phyloP scores from a whole-genome alignment of 53 echinoderm and acorn worm genomes.

The Arbacia lixula region DNA sequence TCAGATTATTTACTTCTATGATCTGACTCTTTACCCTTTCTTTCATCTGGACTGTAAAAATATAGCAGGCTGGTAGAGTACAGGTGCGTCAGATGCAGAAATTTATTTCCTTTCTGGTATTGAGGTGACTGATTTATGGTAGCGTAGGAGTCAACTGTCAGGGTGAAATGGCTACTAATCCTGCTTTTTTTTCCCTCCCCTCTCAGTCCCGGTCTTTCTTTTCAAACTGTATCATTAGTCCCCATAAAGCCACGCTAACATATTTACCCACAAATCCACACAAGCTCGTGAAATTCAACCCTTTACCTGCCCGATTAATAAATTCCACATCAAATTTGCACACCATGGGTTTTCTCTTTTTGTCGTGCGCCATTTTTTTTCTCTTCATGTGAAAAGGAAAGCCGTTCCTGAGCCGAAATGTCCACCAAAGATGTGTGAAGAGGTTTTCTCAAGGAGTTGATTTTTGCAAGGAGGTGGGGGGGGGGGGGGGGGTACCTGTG shows the following conservation, averaged over 20 bases:
- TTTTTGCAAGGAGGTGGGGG: too few relatives aligned
- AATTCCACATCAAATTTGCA: slow-evolving; percentile 33
- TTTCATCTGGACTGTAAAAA: neutral
- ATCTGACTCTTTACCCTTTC: slow-evolving; percentile 28
- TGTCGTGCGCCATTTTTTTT: too few relatives aligned
- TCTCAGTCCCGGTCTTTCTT: too few relatives aligned
- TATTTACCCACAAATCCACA: slow-evolving; percentile 39
- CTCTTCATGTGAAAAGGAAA: slow-evolving; percentile 5
- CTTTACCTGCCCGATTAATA: slow-evolving; percentile 34
- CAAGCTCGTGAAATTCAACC: slow-evolving; percentile 33
- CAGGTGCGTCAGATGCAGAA: slow-evolving; percentile 49
- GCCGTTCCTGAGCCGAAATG: slow-evolving; percentile 2
- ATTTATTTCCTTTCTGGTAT: slow-evolving; percentile 47
- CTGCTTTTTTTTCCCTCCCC: slow-evolving; percentile 27
- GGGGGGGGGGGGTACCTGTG: slow-evolving; percentile 26
- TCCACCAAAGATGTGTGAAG: slow-evolving; percentile 1
- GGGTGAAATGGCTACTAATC: slow-evolving; percentile 1
- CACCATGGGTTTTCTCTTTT: too few relatives aligned
- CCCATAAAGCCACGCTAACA: neutral
- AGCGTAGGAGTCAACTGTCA: slow-evolving; percentile 30
- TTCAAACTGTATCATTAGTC: slow-evolving; percentile 31
- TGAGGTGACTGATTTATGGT: slow-evolving; percentile 39
- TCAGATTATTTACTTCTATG: slow-evolving; percentile 45
- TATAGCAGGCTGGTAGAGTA: slow-evolving; percentile 7
- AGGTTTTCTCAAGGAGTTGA: slow-evolving; percentile 42